phyloP scores from a whole-genome alignment of 1,140 invertebrate genomes.

The Lycorma delicatula region DNA sequence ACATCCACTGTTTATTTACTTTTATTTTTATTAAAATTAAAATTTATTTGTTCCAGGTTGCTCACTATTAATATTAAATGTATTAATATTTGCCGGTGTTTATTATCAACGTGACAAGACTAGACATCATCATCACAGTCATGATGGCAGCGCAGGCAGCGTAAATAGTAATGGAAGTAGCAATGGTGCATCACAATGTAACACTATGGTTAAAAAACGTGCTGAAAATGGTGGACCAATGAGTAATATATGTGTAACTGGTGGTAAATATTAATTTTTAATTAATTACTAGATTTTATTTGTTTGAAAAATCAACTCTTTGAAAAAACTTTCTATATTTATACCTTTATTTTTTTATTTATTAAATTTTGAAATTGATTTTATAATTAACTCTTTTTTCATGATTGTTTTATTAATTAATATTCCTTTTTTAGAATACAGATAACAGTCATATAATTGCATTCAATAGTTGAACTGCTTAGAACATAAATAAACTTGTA shows the following conservation, averaged over 20 bases:
- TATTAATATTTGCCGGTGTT: slow-evolving; percentile 85
- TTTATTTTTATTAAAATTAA: neutral
- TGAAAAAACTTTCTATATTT: too few species aligned
- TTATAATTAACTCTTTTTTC: too few species aligned
- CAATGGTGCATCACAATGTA: neutral
- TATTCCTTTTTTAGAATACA: too few species aligned
- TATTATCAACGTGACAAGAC: slow-evolving; percentile 90
- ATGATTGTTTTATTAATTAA: too few species aligned
- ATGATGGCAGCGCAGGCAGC: neutral
- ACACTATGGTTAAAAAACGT: slow-evolving; percentile 19
- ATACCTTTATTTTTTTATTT: too few species aligned
- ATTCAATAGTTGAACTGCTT: too few species aligned
- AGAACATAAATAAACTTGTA: too few species aligned
- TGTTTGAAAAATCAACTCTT: too few species aligned
- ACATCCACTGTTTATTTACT: neutral
- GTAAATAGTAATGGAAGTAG: slow-evolving; percentile 5
- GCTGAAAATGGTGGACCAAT: slow-evolving; percentile 25
- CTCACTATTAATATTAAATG: slow-evolving; percentile 51
- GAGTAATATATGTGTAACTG: slow-evolving; percentile 21
- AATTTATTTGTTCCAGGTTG: slow-evolving; percentile 20
- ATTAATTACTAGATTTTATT: too few species aligned
- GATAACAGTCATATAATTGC: too few species aligned
- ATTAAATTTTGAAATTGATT: too few species aligned
- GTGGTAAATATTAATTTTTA: slow-evolving; percentile 20
- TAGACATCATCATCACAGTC: slow-evolving; percentile 37